Evolutionary conservation across 2,888 invertebrate species (phyloP).

Genomic region (Mycalesis mineus): DNA sequence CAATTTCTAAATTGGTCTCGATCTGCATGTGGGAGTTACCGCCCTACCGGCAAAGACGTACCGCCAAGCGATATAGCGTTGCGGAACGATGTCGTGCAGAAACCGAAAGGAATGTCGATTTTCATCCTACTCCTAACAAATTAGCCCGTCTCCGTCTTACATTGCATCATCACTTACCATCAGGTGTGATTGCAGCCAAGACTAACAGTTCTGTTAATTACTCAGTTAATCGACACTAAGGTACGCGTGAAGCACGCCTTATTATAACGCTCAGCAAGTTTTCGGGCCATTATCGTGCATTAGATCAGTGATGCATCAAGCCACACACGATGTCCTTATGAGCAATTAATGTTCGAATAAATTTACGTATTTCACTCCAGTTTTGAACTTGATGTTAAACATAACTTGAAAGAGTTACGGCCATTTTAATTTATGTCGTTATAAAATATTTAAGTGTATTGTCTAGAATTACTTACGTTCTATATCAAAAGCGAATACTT

Average conservation of each 20-base stretch:
- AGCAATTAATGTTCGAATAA: slow-evolving; percentile 49
- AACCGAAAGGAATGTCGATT: too few species aligned
- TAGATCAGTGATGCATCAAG: slow-evolving; percentile 62
- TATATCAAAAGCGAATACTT: neutral
- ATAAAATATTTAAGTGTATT: slow-evolving; percentile 2
- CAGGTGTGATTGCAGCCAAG: neutral
- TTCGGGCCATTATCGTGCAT: slow-evolving; percentile 65
- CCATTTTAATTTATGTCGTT: slow-evolving; percentile 1
- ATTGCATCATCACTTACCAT: too few species aligned
- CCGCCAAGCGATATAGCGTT: too few species aligned
- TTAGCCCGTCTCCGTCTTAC: too few species aligned
- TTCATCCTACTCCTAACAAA: too few species aligned
- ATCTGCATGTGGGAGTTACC: too few species aligned
- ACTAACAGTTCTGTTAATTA: neutral
- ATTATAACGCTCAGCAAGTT: slow-evolving; percentile 49
- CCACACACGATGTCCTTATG: slow-evolving; percentile 71
- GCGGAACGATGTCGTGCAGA: too few species aligned
- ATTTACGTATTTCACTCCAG: slow-evolving; percentile 1
- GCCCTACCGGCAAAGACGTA: too few species aligned
- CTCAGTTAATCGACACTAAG: neutral
- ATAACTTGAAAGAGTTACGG: slow-evolving; percentile 2
- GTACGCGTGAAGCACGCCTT: neutral
- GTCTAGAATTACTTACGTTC: neutral
- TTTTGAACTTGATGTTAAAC: neutral
- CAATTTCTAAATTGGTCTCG: too few species aligned